These are phyloP conservation scores for Ectemnius continuus DNA, from an alignment of 2,888 invertebrate species.

Conservation along the genomic window DNA sequence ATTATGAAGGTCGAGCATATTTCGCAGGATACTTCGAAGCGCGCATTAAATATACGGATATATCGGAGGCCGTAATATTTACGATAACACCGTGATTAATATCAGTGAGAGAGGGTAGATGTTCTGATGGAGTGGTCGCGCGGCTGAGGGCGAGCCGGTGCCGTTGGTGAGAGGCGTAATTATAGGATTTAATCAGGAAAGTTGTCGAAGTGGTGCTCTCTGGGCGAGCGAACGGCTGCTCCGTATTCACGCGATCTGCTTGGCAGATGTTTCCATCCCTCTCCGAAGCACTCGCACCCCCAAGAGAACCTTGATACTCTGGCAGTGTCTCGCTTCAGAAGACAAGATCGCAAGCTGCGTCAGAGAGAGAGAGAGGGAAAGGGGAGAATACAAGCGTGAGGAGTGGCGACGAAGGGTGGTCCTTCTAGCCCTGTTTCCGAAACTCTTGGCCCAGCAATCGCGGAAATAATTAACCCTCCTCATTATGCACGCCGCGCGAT, in stretches of 20 bases:
- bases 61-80: too few species aligned
- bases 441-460: slow-evolving; percentile 43
- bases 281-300: neutral
- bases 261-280: slow-evolving; percentile 4
- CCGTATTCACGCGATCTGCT: too few species aligned
- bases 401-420: slow-evolving; percentile 32
- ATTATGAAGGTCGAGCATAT: too few species aligned
- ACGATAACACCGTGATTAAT: too few species aligned
- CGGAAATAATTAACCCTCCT: slow-evolving; percentile 63
- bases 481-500: slow-evolving; percentile 48
- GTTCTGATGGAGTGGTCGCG: neutral
- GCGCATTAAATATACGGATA: too few species aligned
- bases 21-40: too few species aligned
- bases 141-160: too few species aligned
- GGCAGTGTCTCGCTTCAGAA: too few species aligned
- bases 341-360: neutral
- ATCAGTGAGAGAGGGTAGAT: too few species aligned
- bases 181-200: slow-evolving; percentile 65
- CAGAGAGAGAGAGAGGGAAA: neutral
- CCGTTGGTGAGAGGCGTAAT: slow-evolving; percentile 35
- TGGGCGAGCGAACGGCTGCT: slow-evolving; percentile 5
- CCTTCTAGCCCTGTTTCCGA: slow-evolving; percentile 34
- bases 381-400: neutral
- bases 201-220: slow-evolving; percentile 51
- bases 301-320: neutral